Conservation (phyloP, 2,888 invertebrate species). For the Euzetes globulus region DNA sequence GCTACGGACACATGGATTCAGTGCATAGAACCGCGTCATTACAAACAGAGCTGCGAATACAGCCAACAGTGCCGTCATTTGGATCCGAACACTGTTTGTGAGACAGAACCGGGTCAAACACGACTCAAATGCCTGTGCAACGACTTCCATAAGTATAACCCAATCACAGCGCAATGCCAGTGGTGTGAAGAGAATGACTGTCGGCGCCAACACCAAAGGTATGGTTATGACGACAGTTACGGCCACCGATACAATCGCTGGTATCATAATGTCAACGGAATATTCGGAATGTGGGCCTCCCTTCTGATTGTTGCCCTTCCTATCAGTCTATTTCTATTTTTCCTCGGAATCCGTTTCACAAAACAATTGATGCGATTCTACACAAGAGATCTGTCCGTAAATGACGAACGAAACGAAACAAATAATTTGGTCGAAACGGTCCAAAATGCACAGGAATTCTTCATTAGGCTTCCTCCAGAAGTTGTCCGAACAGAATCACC, state of each 20-base stretch:
- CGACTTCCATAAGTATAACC: not conserved
- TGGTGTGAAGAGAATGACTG: not conserved
- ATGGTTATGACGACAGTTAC: not conserved
- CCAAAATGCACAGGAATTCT: not conserved
- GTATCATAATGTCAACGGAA: conserved; percentile 19
- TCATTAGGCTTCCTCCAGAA: not conserved
- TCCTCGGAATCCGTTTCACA: not conserved
- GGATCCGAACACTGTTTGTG: not conserved
- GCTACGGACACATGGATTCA: not conserved
- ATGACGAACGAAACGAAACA: not conserved
- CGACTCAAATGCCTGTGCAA: not conserved
- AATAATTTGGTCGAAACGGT: not conserved
- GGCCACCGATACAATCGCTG: not conserved
- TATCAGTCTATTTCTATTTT: conserved; percentile 12
- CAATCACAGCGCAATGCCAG: not conserved
- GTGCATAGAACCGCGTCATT: not conserved
- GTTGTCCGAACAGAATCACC: not conserved
- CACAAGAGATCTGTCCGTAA: not conserved
- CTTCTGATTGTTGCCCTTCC: conserved; percentile 8
- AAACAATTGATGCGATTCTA: not conserved
- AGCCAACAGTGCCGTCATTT: not conserved
- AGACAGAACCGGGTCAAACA: not conserved
- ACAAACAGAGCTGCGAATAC: not conserved
- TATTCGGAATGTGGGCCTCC: conserved; percentile 18
- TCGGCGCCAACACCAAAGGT: not conserved